Evolutionary conservation across 2,113 vertebrate species (phyloP).

Genomic region (Leiothrix lutea): DNA sequence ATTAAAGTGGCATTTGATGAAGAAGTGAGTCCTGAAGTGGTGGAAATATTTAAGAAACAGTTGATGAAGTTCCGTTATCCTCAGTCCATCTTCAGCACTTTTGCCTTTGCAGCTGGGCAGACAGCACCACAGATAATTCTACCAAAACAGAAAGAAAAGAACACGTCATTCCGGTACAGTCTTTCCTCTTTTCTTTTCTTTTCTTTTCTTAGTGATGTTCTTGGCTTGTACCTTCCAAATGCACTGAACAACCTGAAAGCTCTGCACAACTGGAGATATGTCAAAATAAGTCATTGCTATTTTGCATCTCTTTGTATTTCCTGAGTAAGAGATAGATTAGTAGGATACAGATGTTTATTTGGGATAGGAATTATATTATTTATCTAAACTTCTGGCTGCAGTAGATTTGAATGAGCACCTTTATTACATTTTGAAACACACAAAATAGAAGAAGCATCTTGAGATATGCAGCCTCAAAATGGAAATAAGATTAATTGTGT

Average conservation of each 20-base stretch:
- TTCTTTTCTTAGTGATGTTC: background rate
- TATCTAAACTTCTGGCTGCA: background rate
- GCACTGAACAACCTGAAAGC: background rate
- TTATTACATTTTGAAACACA: background rate
- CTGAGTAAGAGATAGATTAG: background rate
- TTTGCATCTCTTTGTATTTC: background rate
- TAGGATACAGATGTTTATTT: background rate
- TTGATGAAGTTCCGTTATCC: conserved; percentile 94
- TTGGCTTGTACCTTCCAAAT: background rate
- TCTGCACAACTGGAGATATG: background rate
- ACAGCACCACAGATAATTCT: conserved; percentile 87
- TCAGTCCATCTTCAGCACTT: conserved; percentile 92
- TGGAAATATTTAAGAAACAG: conserved; percentile 97
- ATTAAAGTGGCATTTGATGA: conserved; percentile 98
- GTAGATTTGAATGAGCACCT: background rate
- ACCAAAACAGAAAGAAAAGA: conserved; percentile 96
- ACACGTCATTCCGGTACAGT: conserved; percentile 97
- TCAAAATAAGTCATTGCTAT: background rate
- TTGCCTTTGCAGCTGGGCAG: conserved; percentile 93
- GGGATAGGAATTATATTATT: background rate
- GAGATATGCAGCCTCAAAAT: background rate
- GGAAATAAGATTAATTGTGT: background rate
- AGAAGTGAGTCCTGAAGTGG: conserved; percentile 94
- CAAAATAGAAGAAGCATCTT: background rate
- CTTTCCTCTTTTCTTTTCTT: too few species aligned